phyloP scores from a whole-genome alignment of 1,140 invertebrate genomes.

The Calephelis nemesis region DNA sequence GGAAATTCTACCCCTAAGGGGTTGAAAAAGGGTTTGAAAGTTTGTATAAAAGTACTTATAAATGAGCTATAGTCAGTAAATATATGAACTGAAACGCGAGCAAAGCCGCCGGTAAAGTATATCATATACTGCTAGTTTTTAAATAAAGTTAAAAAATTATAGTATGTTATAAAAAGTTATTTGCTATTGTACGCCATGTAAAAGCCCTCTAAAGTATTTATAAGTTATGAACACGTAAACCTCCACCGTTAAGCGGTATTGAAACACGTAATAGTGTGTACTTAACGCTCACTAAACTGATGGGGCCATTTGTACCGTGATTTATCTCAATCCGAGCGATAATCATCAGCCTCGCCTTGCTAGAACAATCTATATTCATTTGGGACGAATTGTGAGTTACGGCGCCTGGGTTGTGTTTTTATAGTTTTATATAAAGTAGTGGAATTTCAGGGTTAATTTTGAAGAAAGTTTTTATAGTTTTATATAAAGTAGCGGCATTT shows the following conservation, averaged over 20 bases:
- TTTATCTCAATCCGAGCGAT: slow-evolving; percentile 17
- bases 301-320: slow-evolving; percentile 11
- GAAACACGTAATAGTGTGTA: slow-evolving; percentile 7
- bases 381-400: slow-evolving; percentile 14
- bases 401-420: not conserved
- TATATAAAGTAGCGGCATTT: not conserved
- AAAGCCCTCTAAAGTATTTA: not conserved
- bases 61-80: too few relatives aligned
- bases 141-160: too few relatives aligned
- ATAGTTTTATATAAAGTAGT: not conserved
- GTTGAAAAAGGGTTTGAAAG: too few relatives aligned
- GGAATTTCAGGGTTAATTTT: too few relatives aligned
- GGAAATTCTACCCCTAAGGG: too few relatives aligned
- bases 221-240: slow-evolving; percentile 1
- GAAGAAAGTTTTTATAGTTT: not conserved
- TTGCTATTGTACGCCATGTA: too few relatives aligned
- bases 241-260: not conserved
- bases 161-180: too few relatives aligned
- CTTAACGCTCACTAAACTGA: slow-evolving; percentile 11
- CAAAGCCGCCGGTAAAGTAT: too few relatives aligned
- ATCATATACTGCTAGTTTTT: too few relatives aligned
- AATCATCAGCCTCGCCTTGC: slow-evolving; percentile 6
- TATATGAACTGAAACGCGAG: too few relatives aligned
- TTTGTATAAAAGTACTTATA: too few relatives aligned
- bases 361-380: slow-evolving; percentile 19